These are phyloP conservation scores for Pygmarrhopalites habei DNA, from an alignment of 1,140 invertebrate species.

Conservation along the genomic window DNA sequence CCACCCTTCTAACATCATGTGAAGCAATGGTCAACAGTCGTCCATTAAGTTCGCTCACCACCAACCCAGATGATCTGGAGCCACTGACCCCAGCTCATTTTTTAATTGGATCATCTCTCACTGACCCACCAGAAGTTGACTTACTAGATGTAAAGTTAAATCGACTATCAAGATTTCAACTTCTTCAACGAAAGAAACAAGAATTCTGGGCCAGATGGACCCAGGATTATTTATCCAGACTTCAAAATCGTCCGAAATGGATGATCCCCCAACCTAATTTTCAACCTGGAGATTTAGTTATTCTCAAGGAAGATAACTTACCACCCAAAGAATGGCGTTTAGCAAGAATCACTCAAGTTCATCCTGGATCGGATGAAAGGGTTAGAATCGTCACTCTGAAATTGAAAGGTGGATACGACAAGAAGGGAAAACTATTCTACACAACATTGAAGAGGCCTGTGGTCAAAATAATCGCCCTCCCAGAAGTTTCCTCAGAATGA, in stretches of 20 bases:
- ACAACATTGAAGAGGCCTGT: too few relatives aligned
- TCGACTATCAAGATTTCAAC: slow-evolving; percentile 11
- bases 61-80: slow-evolving; percentile 39
- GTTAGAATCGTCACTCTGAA: slow-evolving; percentile 38
- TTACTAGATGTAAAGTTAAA: not conserved
- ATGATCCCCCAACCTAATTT: slow-evolving; percentile 14
- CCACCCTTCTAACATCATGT: slow-evolving; percentile 39
- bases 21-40: slow-evolving; percentile 41
- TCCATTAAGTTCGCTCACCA: slow-evolving; percentile 34
- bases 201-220: slow-evolving; percentile 24
- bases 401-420: not conserved
- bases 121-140: slow-evolving; percentile 8
- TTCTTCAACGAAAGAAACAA: slow-evolving; percentile 9
- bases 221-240: slow-evolving; percentile 8
- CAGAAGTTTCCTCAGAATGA: too few relatives aligned
- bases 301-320: slow-evolving; percentile 42
- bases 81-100: slow-evolving; percentile 39
- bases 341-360: slow-evolving; percentile 41
- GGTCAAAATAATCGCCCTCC: too few relatives aligned
- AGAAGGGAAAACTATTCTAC: too few relatives aligned
- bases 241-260: slow-evolving; percentile 35
- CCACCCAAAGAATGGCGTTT: slow-evolving; percentile 42
- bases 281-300: slow-evolving; percentile 37
- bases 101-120: slow-evolving; percentile 23
- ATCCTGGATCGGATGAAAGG: slow-evolving; percentile 39